Evolutionary conservation across 1,140 invertebrate species (phyloP).

Genomic region (Diabrotica virgifera): DNA sequence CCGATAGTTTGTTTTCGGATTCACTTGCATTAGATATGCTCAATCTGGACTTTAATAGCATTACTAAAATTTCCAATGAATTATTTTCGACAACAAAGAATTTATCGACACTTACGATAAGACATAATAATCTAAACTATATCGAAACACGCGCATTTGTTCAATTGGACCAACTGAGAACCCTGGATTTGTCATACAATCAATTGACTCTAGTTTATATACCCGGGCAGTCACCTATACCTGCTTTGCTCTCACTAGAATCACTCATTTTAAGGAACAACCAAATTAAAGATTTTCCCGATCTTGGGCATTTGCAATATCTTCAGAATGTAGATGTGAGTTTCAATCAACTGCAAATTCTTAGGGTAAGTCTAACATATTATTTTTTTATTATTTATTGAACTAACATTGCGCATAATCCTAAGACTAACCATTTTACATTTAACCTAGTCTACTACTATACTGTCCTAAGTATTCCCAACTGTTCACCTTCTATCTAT

Average conservation of each 20-base stretch:
- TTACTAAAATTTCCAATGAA: slow-evolving; percentile 9
- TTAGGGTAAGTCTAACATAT: slow-evolving; percentile 18
- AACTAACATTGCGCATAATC: too few relatives aligned
- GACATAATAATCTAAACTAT: slow-evolving; percentile 9
- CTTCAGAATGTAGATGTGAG: slow-evolving; percentile 19
- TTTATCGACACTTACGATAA: slow-evolving; percentile 18
- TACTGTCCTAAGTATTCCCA: too few relatives aligned
- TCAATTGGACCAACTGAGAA: slow-evolving; percentile 5
- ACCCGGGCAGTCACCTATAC: slow-evolving; percentile 8
- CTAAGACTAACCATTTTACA: too few relatives aligned
- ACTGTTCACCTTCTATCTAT: too few relatives aligned
- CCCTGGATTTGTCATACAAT: not conserved
- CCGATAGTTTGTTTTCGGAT: slow-evolving; percentile 9
- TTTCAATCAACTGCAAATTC: slow-evolving; percentile 20
- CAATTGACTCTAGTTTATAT: not conserved
- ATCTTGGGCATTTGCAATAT: not conserved
- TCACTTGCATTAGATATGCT: slow-evolving; percentile 14
- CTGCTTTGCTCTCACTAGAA: slow-evolving; percentile 11
- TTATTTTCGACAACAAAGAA: slow-evolving; percentile 11
- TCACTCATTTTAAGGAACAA: slow-evolving; percentile 18
- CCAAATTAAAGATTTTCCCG: slow-evolving; percentile 10
- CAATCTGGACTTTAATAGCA: slow-evolving; percentile 19
- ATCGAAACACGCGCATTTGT: not conserved
- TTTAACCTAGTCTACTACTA: too few relatives aligned
- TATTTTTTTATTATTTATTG: too few relatives aligned